These are phyloP conservation scores for Triplophysa rosa DNA, from an alignment of 2,113 vertebrate genomes.

Conservation along the genomic window DNA sequence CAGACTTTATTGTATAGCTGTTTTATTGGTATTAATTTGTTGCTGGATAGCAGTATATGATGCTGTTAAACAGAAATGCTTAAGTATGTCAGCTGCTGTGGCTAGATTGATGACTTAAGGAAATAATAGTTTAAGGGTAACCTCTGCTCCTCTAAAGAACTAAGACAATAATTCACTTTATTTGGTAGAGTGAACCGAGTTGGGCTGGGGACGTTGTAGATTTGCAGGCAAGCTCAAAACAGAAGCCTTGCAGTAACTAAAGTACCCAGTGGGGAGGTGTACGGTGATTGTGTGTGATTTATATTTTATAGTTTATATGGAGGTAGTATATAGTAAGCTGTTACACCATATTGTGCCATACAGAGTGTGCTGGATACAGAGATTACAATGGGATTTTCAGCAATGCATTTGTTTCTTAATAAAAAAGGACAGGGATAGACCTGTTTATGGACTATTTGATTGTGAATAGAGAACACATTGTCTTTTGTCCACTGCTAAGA, in stretches of 20 bases:
- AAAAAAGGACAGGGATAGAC: constrained; percentile 23
- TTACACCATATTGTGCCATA: constrained; percentile 63
- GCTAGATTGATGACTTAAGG: constrained; percentile 27
- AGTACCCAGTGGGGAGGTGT: constrained; percentile 72
- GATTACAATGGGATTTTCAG: constrained; percentile 71
- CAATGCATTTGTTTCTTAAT: constrained; percentile 32
- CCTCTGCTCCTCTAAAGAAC: constrained; percentile 25
- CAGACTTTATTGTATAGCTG: neutral
- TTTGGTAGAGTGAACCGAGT: neutral
- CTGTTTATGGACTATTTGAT: constrained; percentile 44
- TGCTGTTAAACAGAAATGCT: constrained; percentile 35
- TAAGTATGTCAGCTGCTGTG: constrained; percentile 9
- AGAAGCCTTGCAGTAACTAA: constrained; percentile 71
- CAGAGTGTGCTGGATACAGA: constrained; percentile 69
- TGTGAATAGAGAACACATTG: no score
- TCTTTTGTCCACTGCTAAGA: constrained; percentile 46
- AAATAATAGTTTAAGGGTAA: constrained; percentile 34
- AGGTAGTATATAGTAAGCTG: constrained; percentile 70
- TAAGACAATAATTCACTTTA: constrained; percentile 28
- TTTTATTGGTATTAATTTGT: constrained; percentile 12
- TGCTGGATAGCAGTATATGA: constrained; percentile 5
- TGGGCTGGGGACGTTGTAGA: constrained; percentile 47
- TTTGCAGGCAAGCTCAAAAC: constrained; percentile 58
- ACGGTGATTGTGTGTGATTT: constrained; percentile 76
- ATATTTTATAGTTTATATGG: constrained; percentile 75